A percentile compares a stretch with the other conserved stretches of the same genome.
Evolutionary conservation across 2,113 vertebrate species (phyloP).

Genomic region (Pycnonotus jocosus): DNA sequence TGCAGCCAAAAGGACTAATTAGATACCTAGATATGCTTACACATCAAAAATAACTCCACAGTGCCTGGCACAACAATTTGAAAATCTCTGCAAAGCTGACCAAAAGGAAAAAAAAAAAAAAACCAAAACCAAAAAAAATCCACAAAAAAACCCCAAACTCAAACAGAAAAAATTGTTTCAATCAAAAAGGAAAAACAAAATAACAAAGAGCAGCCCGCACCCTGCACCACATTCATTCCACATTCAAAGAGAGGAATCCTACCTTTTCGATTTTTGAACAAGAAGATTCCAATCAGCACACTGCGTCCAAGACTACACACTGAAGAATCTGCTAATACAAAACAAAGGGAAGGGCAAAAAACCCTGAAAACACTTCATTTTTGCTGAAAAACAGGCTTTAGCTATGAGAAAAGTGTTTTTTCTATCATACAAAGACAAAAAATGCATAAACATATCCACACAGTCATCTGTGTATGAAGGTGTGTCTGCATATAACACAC

Average conservation of each 20-base stretch:
- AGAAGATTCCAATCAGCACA: constrained; percentile 46
- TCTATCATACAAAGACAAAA: neutral
- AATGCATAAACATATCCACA: neutral
- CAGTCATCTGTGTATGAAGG: neutral
- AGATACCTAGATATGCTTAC: neutral
- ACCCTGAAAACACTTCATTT: neutral
- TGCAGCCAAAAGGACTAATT: neutral
- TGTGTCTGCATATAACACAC: neutral
- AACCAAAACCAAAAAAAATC: neutral
- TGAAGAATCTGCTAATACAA: constrained; percentile 66
- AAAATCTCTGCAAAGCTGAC: neutral
- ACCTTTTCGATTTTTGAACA: constrained; percentile 66
- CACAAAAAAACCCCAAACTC: neutral
- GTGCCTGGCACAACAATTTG: neutral
- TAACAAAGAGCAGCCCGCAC: neutral
- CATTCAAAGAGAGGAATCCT: constrained; percentile 45
- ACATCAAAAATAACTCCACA: neutral
- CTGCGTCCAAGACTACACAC: constrained; percentile 16
- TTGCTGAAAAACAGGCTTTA: neutral
- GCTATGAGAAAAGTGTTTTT: neutral
- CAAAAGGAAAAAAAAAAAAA: neutral
- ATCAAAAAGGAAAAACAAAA: neutral
- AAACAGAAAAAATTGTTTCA: neutral
- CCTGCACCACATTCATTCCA: neutral
- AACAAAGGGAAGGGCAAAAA: neutral